Conservation (phyloP, 2,888 invertebrate genomes). For the Chloromyia formosa region DNA sequence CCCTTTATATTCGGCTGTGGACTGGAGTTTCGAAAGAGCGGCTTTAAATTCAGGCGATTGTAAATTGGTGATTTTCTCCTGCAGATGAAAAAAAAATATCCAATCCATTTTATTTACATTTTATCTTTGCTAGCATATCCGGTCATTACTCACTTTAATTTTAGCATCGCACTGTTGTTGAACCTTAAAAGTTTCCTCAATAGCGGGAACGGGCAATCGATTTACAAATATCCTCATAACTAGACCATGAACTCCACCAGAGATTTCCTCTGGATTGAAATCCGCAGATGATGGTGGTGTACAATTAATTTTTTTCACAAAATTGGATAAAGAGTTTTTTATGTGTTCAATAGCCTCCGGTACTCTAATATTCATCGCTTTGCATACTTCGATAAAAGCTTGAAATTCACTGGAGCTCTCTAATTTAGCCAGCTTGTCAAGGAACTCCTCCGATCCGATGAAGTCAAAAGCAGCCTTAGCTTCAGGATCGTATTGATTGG, state of each 20-base stretch:
- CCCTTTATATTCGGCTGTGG: conserved; percentile 10
- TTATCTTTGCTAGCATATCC: too few relatives aligned
- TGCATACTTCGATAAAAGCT: not conserved
- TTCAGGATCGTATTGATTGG: conserved; percentile 27
- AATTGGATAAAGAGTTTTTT: not conserved
- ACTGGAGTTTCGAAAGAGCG: not conserved
- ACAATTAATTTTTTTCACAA: not conserved
- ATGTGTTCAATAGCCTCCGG: not conserved
- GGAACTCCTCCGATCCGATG: conserved; percentile 5
- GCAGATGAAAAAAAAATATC: not conserved
- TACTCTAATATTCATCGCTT: not conserved
- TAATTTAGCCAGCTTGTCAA: not conserved
- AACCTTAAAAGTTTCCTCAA: not conserved
- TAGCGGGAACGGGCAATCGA: not conserved
- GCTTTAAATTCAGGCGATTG: not conserved
- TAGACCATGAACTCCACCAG: conserved; percentile 17
- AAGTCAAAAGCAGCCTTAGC: conserved; percentile 14
- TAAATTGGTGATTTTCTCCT: conserved; percentile 22
- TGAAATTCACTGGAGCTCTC: conserved; percentile 6
- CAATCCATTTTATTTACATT: not conserved
- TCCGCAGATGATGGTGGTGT: too few relatives aligned
- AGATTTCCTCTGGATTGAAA: not conserved
- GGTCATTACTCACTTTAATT: conserved; percentile 29
- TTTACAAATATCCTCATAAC: conserved; percentile 22
- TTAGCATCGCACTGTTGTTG: not conserved